Evolutionary conservation across 1,140 invertebrate genomes (phyloP).

Genomic region (Macrobrachium rosenbergii): DNA sequence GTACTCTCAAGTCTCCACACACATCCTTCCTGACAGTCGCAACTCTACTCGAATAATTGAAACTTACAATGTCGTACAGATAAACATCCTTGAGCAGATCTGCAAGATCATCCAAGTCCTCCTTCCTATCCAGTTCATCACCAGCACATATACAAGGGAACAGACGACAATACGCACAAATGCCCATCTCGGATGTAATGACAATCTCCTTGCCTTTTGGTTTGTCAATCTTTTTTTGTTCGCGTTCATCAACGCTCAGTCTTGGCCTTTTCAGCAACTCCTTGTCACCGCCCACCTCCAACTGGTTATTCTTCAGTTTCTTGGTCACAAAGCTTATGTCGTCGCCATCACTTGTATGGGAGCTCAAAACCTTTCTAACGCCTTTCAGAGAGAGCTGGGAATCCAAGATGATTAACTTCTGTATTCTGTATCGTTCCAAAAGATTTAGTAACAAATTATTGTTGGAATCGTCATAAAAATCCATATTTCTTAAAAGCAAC

Average conservation of each 20-base stretch:
- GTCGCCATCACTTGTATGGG: slow-evolving; percentile 3
- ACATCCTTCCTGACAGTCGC: slow-evolving; percentile 29
- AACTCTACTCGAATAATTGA: slow-evolving; percentile 10
- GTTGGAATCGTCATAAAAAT: slow-evolving; percentile 36
- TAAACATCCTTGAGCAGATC: slow-evolving; percentile 32
- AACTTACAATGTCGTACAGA: slow-evolving; percentile 28
- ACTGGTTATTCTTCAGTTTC: slow-evolving; percentile 9
- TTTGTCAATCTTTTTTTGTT: neutral
- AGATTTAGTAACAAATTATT: slow-evolving; percentile 14
- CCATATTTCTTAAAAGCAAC: slow-evolving; percentile 34
- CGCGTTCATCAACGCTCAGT: neutral
- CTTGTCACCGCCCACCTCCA: neutral
- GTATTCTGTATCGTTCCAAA: neutral
- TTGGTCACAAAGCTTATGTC: slow-evolving; percentile 15
- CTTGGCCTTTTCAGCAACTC: slow-evolving; percentile 1
- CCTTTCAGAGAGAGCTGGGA: slow-evolving; percentile 30
- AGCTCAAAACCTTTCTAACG: slow-evolving; percentile 1
- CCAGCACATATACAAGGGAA: slow-evolving; percentile 7
- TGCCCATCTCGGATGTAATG: neutral
- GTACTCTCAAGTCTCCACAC: slow-evolving; percentile 35
- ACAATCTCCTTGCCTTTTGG: slow-evolving; percentile 39
- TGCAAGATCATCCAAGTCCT: slow-evolving; percentile 26
- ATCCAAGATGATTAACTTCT: slow-evolving; percentile 27
- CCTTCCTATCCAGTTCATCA: neutral
- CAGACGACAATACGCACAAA: neutral